Base-by-base conservation (phyloP, 2,797 vertebrate species). In the Siniperca undulata region DNA sequence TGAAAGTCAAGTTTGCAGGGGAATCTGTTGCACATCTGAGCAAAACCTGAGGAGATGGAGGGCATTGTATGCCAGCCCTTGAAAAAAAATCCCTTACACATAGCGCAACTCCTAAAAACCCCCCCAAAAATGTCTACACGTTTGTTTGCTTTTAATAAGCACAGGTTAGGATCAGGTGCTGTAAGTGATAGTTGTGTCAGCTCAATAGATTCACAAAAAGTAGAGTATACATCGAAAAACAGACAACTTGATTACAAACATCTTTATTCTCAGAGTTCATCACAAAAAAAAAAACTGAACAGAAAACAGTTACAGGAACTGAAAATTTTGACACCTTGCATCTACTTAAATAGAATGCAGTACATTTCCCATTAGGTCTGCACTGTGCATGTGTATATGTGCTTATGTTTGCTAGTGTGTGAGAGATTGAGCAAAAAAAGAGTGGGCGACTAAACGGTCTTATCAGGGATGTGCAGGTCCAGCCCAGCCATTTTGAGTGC, bases 391-490 rank as follows among this genome's bases (percentile, higher is more conserved):
- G 78, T 66, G 72, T 85, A 19, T 78, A 56, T 70, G 65, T 64
- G 76, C 74, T 74, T 87, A 79, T 85, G 67, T 65, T 77, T 73
- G 82, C 79, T 81, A 86, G 59, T 68, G 76, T 60, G 71, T 50
- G 76, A 78, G 67, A 60, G 71, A 76, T 4, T 0, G 16, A 68
- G 67, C 62, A 74, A 71, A 81, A 77, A 74, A 56, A 55, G 69
- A 79, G 82, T 46, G 77, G 59, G 74, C 84, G 83, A 81, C 79
- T 78, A 87, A 85, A 85, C 36, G n/a, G 75, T 85, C 91, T 95
- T 94, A 95, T 95, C 93, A 84, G 90, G 88, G 74, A 74, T 70
- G 48, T 89, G 92, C 94, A 94, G 93, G 88, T 93, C 90, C 89
- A 65, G 79, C 81, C 78, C 72, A 88, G 88, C 68, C 59, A 66